phyloP scores from a whole-genome alignment of 2,797 vertebrate genomes.

The Danio tinwini region DNA sequence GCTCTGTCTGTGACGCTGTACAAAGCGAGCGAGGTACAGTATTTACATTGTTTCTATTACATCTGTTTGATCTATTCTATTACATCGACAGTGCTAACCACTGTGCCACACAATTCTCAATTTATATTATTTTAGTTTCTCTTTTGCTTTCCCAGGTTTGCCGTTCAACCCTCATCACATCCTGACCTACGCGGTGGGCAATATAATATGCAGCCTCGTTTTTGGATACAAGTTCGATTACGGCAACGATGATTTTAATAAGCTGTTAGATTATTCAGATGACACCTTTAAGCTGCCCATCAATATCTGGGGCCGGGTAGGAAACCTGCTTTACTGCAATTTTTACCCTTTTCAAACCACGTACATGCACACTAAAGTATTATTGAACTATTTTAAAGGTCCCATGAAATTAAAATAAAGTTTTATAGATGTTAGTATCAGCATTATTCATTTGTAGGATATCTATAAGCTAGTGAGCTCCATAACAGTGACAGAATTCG shows the following conservation, averaged over 20 bases:
- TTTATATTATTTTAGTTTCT: too few relatives aligned
- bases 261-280: slow-evolving; percentile 64
- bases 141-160: slow-evolving; percentile 61
- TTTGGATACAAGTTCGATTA: slow-evolving; percentile 81
- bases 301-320: slow-evolving; percentile 69
- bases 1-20: slow-evolving; percentile 36
- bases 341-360: background rate
- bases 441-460: too few relatives aligned
- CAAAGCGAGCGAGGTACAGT: slow-evolving; percentile 47
- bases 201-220: slow-evolving; percentile 79
- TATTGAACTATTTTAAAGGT: too few relatives aligned
- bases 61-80: background rate
- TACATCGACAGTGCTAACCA: too few relatives aligned
- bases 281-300: slow-evolving; percentile 67
- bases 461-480: too few relatives aligned
- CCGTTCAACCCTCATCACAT: slow-evolving; percentile 75
- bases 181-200: slow-evolving; percentile 71
- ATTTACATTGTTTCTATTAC: background rate
- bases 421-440: too few relatives aligned
- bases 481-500: too few relatives aligned
- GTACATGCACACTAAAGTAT: too few relatives aligned
- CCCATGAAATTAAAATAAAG: too few relatives aligned
- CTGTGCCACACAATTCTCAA: too few relatives aligned
- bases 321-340: slow-evolving; percentile 35
- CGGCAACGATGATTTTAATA: slow-evolving; percentile 66